Conservation (phyloP, 2,888 invertebrate genomes). For the Biston stratarius region DNA sequence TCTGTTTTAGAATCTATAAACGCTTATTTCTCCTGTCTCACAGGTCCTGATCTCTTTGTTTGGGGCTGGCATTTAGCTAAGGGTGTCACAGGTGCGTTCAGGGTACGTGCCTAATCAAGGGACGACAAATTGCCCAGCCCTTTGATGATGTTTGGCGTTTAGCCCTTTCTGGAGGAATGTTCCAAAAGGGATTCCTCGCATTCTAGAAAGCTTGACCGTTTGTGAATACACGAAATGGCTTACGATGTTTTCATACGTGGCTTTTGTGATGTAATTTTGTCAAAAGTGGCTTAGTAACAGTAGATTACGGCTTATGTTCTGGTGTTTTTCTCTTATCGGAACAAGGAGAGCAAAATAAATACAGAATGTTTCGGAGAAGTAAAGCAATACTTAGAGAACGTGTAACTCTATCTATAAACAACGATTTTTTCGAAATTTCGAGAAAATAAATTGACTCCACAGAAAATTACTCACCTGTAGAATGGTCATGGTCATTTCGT, state of each 20-base stretch:
- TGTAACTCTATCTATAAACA: too few relatives aligned
- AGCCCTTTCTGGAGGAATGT: conserved; percentile 57
- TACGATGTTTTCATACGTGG: conserved; percentile 19
- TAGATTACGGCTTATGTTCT: background rate
- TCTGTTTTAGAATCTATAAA: background rate
- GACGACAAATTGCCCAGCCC: conserved; percentile 75
- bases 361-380: too few relatives aligned
- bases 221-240: conserved; percentile 19
- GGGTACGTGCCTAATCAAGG: conserved; percentile 75
- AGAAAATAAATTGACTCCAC: too few relatives aligned
- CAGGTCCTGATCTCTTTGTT: conserved; percentile 67
- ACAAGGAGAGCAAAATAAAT: background rate
- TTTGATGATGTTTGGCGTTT: conserved; percentile 74
- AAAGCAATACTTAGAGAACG: too few relatives aligned
- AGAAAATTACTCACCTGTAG: too few relatives aligned
- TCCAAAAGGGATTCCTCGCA: conserved; percentile 33
- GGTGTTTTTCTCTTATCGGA: too few relatives aligned
- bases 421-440: too few relatives aligned
- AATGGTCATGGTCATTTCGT: too few relatives aligned
- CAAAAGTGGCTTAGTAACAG: background rate
- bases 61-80: conserved; percentile 71
- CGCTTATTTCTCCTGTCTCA: conserved; percentile 37
- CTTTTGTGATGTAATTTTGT: background rate
- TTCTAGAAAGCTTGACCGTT: conserved; percentile 31
- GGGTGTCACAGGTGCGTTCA: conserved; percentile 75